Conservation (phyloP, 2,113 vertebrate genomes). For the Centropristis striata region DNA sequence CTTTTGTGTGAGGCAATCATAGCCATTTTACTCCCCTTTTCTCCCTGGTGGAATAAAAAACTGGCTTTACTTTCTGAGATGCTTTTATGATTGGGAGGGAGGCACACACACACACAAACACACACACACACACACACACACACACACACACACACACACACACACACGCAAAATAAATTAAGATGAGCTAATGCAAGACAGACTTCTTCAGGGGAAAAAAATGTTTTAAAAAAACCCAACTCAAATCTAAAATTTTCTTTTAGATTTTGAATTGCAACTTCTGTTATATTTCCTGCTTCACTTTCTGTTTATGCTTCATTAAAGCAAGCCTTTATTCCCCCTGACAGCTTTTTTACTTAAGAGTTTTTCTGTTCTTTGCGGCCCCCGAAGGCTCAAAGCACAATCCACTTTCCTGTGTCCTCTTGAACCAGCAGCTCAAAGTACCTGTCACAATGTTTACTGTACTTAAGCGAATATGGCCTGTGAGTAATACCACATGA, state of each 20-base stretch:
- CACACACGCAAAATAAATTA: too few species aligned
- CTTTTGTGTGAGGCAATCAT: constrained; percentile 47
- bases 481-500: constrained; percentile 76
- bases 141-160: too few species aligned
- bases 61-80: constrained; percentile 16
- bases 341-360: constrained; percentile 54
- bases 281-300: constrained; percentile 36
- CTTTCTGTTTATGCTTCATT: constrained; percentile 52
- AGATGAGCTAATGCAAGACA: too few species aligned
- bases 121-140: too few species aligned
- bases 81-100: constrained; percentile 28
- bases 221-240: not conserved
- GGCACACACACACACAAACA: not conserved
- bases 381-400: constrained; percentile 48
- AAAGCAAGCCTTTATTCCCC: constrained; percentile 61
- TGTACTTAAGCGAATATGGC: constrained; percentile 78
- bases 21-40: constrained; percentile 45
- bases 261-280: constrained; percentile 6
- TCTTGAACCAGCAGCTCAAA: constrained; percentile 77
- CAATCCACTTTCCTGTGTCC: constrained; percentile 71
- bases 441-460: constrained; percentile 81
- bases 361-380: constrained; percentile 49
- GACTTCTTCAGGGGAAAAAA: not conserved
- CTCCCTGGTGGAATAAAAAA: constrained; percentile 22
- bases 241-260: not conserved